Conservation (phyloP, 2,797 vertebrate species). For the Phalanger gymnotis region DNA sequence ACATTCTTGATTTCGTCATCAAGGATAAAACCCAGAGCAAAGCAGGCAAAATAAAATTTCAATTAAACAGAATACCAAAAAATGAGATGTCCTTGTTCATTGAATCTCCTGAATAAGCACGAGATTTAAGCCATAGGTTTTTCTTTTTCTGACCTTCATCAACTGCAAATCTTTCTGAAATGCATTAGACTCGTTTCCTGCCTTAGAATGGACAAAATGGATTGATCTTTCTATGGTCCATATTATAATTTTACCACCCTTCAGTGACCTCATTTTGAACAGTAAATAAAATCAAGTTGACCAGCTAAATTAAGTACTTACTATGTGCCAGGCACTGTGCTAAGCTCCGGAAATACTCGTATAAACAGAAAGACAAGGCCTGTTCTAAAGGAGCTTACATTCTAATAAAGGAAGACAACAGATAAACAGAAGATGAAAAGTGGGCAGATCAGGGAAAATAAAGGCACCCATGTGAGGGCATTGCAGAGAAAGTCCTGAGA, state of each 20-base stretch:
- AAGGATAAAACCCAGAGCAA: neutral
- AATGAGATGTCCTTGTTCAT: neutral
- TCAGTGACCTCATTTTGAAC: neutral
- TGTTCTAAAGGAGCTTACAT: neutral
- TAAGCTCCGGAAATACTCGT: neutral
- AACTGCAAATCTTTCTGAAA: neutral
- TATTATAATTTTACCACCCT: neutral
- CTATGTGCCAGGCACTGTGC: neutral
- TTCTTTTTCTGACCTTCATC: neutral
- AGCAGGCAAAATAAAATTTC: neutral
- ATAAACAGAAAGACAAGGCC: neutral
- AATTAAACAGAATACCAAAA: neutral
- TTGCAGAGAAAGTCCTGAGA: neutral
- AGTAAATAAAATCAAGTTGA: neutral
- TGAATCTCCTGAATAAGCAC: neutral
- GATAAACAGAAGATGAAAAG: neutral
- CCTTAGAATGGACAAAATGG: neutral
- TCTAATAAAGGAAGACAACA: neutral
- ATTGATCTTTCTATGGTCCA: neutral
- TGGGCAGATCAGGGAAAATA: neutral
- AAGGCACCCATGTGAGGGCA: neutral
- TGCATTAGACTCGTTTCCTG: neutral
- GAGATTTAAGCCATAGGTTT: neutral
- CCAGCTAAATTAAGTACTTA: neutral
- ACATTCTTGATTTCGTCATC: conserved; percentile 24